These are phyloP conservation scores for Onychostoma macrolepis DNA, from an alignment of 2,113 vertebrate species.

Conservation along the genomic window DNA sequence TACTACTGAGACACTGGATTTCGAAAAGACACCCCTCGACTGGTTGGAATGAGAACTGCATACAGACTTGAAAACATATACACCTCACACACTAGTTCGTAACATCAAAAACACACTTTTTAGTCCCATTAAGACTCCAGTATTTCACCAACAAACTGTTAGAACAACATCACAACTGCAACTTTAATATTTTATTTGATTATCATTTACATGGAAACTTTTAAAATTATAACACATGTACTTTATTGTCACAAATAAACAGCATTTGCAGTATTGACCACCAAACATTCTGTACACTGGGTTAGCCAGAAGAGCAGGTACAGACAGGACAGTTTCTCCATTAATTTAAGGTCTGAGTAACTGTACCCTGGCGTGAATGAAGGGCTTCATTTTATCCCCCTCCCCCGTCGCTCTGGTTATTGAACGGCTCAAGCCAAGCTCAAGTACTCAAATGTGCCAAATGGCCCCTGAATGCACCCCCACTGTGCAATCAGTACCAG, in stretches of 20 bases:
- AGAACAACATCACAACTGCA: slow-evolving; percentile 37
- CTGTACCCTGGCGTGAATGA: slow-evolving; percentile 13
- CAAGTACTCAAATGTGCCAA: slow-evolving; percentile 36
- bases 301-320: slow-evolving; percentile 3
- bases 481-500: slow-evolving; percentile 54
- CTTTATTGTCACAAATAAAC: slow-evolving; percentile 45
- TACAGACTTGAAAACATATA: neutral
- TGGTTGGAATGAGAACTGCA: neutral
- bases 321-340: slow-evolving; percentile 7
- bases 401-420: slow-evolving; percentile 13
- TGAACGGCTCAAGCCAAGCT: slow-evolving; percentile 34
- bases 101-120: neutral
- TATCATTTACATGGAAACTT: slow-evolving; percentile 47
- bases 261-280: slow-evolving; percentile 14
- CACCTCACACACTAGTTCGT: slow-evolving; percentile 1
- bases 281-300: slow-evolving; percentile 41
- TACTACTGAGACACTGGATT: slow-evolving; percentile 11
- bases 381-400: slow-evolving; percentile 6
- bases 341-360: slow-evolving; percentile 22
- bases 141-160: slow-evolving; percentile 13
- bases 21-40: slow-evolving; percentile 49
- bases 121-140: neutral
- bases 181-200: slow-evolving; percentile 44
- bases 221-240: slow-evolving; percentile 26
- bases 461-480: slow-evolving; percentile 34